A percentile compares a stretch with the other conserved stretches of the same genome.
Evolutionary conservation across 2,888 invertebrate genomes (phyloP).

Genomic region (Ariolimax columbianus): DNA sequence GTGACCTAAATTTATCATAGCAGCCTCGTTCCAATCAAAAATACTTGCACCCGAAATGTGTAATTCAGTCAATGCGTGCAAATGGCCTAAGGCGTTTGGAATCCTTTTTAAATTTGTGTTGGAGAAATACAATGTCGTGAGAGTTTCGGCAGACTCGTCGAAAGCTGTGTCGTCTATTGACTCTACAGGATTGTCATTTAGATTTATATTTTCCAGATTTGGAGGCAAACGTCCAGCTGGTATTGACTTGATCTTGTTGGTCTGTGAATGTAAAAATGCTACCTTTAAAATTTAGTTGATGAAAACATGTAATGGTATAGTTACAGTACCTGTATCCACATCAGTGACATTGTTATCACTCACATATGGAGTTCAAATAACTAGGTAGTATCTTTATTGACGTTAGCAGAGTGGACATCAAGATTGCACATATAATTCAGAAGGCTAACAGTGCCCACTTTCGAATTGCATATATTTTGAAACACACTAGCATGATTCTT

Average conservation of each 20-base stretch:
- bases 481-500: too few species aligned
- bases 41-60: not conserved
- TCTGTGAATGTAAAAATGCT: not conserved
- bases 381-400: too few species aligned
- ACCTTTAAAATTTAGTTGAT: too few species aligned
- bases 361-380: too few species aligned
- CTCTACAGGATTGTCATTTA: not conserved
- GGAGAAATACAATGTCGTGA: not conserved
- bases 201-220: not conserved
- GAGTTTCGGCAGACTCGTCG: not conserved
- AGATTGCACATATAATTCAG: too few species aligned
- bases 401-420: too few species aligned
- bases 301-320: too few species aligned
- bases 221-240: slow-evolving; percentile 9
- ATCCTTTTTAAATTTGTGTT: not conserved
- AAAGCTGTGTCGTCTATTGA: not conserved
- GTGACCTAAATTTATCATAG: not conserved
- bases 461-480: too few species aligned
- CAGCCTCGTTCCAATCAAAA: slow-evolving; percentile 9
- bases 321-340: too few species aligned
- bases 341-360: too few species aligned
- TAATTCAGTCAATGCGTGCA: not conserved
- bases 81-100: not conserved
- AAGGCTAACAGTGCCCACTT: too few species aligned
- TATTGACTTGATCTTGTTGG: not conserved